Conservation (phyloP, 2,888 invertebrate genomes). For the Caenorhabditis zanzibari region DNA sequence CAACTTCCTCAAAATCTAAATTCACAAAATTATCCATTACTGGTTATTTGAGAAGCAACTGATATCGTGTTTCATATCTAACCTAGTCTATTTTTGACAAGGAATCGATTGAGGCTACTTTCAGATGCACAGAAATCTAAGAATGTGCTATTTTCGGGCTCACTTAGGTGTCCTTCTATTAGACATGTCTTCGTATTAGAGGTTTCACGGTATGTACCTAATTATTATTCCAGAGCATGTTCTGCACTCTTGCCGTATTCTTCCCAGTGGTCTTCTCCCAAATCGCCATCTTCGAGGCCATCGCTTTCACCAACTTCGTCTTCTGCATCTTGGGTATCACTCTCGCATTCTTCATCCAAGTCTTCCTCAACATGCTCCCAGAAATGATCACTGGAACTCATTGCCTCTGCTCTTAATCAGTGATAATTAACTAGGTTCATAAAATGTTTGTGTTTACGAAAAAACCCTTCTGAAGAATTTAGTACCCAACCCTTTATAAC, state of each 20-base stretch:
- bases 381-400: constrained; percentile 59
- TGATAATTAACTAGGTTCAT: not conserved
- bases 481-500: not conserved
- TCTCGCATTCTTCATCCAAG: constrained; percentile 53
- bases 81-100: too few species aligned
- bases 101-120: too few species aligned
- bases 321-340: constrained; percentile 34
- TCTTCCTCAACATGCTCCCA: constrained; percentile 55
- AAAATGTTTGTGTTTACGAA: not conserved
- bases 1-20: too few species aligned
- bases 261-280: constrained; percentile 67
- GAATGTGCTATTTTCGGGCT: too few species aligned
- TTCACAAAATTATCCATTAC: too few species aligned
- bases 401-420: constrained; percentile 34
- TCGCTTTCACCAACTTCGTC: constrained; percentile 65
- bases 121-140: too few species aligned
- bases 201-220: too few species aligned
- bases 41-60: too few species aligned
- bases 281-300: constrained; percentile 66
- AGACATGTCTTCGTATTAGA: too few species aligned
- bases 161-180: too few species aligned
- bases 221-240: constrained; percentile 63
- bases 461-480: not conserved
- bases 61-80: too few species aligned
- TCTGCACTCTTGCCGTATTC: constrained; percentile 61